Conservation (phyloP, 2,888 invertebrate species). For the Oligia fasciuncula region DNA sequence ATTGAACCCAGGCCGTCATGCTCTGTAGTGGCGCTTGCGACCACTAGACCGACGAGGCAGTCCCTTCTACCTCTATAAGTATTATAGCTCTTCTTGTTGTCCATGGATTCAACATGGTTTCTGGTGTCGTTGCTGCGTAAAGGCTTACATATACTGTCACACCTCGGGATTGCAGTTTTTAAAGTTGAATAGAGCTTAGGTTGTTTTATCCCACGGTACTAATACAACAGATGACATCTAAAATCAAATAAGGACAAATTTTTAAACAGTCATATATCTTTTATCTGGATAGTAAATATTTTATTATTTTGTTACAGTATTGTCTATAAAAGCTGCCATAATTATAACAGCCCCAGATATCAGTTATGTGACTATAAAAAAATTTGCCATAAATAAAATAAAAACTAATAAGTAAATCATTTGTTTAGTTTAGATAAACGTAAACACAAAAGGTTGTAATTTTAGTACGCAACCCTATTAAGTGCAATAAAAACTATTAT, state of each 20-base stretch:
- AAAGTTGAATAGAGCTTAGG: no score
- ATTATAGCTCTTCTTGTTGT: not conserved
- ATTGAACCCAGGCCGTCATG: not conserved
- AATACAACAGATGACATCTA: no score
- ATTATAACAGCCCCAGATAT: not conserved
- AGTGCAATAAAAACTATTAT: no score
- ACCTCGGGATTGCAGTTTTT: not conserved
- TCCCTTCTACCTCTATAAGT: not conserved
- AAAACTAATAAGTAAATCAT: not conserved
- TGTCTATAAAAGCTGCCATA: not conserved
- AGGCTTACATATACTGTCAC: not conserved
- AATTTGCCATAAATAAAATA: not conserved
- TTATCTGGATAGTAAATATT: not conserved
- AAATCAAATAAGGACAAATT: not conserved
- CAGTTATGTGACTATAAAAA: not conserved
- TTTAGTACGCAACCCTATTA: no score
- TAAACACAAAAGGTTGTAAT: not conserved
- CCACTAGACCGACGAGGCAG: not conserved
- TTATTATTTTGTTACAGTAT: not conserved
- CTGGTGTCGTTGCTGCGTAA: not conserved
- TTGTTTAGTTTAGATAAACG: not conserved
- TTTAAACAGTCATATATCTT: not conserved
- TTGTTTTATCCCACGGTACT: no score
- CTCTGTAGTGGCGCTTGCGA: not conserved
- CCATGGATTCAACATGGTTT: no score